A percentile compares a stretch with the other conserved stretches of the same genome.
These are phyloP conservation scores for Nephrotoma flavescens DNA, from an alignment of 2,888 invertebrate species.

Conservation along the genomic window DNA sequence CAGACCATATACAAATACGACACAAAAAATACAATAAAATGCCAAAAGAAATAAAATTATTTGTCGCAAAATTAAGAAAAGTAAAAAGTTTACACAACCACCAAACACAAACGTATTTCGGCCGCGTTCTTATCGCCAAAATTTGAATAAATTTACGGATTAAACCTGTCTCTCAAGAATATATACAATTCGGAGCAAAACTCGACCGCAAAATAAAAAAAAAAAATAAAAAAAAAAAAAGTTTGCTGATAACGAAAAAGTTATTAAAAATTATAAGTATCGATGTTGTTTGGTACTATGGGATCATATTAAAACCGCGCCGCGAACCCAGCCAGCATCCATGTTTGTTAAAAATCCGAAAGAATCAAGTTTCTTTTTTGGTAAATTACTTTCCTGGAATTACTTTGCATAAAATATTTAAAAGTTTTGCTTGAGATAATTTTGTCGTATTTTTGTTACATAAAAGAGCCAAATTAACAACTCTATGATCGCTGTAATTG, in stretches of 20 bases:
- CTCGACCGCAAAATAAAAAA: background rate
- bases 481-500: background rate
- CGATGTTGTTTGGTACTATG: background rate
- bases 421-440: background rate
- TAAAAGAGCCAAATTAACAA: background rate
- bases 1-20: background rate
- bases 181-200: background rate
- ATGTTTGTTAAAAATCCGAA: background rate
- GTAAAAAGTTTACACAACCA: background rate
- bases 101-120: background rate
- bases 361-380: background rate
- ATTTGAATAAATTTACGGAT: background rate
- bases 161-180: background rate
- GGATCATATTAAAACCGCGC: background rate
- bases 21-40: background rate
- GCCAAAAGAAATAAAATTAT: background rate
- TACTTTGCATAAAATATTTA: background rate
- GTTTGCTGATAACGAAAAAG: background rate
- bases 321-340: background rate
- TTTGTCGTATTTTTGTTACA: background rate
- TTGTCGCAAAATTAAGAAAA: background rate
- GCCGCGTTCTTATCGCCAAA: background rate
- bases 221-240: background rate
- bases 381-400: background rate
- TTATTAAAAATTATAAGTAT: background rate